Base-by-base conservation (phyloP, 2,888 invertebrate genomes). In the Tortrix viridana region DNA sequence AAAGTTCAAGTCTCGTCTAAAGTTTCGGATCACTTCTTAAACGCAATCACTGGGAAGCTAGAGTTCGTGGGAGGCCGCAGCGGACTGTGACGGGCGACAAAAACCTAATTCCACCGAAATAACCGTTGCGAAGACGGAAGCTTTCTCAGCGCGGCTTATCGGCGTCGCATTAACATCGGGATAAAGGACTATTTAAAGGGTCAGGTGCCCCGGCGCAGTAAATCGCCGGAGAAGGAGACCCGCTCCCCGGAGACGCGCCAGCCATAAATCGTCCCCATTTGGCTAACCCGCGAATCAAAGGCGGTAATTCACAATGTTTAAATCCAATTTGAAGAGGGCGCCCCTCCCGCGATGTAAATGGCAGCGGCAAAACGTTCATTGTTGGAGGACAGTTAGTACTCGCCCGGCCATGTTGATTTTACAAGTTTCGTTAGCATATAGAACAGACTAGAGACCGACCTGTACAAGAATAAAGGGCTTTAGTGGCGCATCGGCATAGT, bases 291-390 rank as follows among this genome's bases (percentile, higher is more conserved):
- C 86, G 88, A 89, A 88, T 87, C 88, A 86, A 88, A 86, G 85
- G 83, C 86, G 83, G 88, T 88, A 88, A 88, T 89, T 88, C 88
- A 82, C 86, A 86, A 88, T 86, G 88, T 88, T 88, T 88, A 88
- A 88, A 88, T 87, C 87, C 86, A 87, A 88, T 89, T 88, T 85
- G 80, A 63, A 67, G 70, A 69, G 67, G 75, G 73, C 76, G 68
- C 67, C 73, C 76, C 74, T 67, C 69, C 70, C 69, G 69, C 65
- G 65, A 70, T 70, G 68, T 70, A 68, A 68, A 70, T 65, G 65
- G 18, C 49, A 22, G 52, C 65, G 61, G 57, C 63, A 64, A 66
- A 69, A 65, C 67, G 69, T 67, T 67, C 69, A 70, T 67, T 69
- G 67, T 9, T 9, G 26, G 26, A 26, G 9, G 9, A 26, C 12